These are phyloP conservation scores for Cuniculus paca DNA, from an alignment of 2,797 vertebrate genomes.

Conservation along the genomic window DNA sequence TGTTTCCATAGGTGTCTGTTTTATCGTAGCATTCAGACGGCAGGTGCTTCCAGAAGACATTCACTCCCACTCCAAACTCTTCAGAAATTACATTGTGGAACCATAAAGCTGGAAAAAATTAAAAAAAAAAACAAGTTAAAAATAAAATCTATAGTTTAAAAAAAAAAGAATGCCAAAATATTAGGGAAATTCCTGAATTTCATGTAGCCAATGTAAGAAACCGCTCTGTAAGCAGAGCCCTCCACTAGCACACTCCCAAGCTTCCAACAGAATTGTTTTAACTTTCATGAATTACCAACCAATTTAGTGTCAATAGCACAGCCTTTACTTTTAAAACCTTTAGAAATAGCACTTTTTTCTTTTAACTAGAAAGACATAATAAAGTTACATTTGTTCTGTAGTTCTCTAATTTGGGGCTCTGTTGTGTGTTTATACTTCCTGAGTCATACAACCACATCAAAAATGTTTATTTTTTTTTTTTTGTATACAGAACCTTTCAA, in stretches of 20 bases:
- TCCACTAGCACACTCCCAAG: constrained; percentile 67
- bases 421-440: constrained; percentile 73
- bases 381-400: constrained; percentile 66
- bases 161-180: constrained; percentile 54
- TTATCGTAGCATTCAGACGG: constrained; percentile 93
- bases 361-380: constrained; percentile 77
- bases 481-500: constrained; percentile 66
- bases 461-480: constrained; percentile 46
- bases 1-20: constrained; percentile 97
- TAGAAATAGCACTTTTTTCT: constrained; percentile 69
- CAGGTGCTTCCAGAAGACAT: constrained; percentile 97
- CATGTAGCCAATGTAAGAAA: constrained; percentile 78
- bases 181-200: constrained; percentile 78
- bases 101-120: constrained; percentile 93
- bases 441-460: constrained; percentile 69
- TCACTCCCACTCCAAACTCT: constrained; percentile 96
- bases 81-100: constrained; percentile 97
- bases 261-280: constrained; percentile 73
- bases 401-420: constrained; percentile 61
- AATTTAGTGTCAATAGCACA: constrained; percentile 71
- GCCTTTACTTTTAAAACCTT: constrained; percentile 67
- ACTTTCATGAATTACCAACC: constrained; percentile 75
- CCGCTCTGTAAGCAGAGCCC: constrained; percentile 59
- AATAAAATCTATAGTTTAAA: constrained; percentile 77
- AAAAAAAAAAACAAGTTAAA: constrained; percentile 77